These are phyloP conservation scores for Latheticus oryzae DNA, from an alignment of 2,888 invertebrate species.

Conservation along the genomic window DNA sequence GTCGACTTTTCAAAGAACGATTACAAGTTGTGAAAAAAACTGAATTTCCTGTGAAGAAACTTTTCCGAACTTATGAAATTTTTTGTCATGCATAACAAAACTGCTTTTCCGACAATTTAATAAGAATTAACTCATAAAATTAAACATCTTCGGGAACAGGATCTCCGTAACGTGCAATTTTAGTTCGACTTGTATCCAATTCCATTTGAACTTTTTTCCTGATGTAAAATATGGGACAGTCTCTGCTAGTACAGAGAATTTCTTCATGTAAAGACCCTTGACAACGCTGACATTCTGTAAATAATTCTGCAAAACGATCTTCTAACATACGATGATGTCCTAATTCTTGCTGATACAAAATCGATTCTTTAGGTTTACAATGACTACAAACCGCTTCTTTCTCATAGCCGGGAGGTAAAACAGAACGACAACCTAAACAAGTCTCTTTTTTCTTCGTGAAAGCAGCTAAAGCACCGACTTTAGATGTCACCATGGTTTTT, in stretches of 20 bases:
- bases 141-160: slow-evolving; percentile 52
- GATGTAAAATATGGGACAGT: slow-evolving; percentile 99
- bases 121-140: no score
- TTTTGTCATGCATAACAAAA: no score
- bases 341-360: slow-evolving; percentile 87
- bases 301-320: slow-evolving; percentile 90
- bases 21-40: no score
- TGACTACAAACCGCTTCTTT: slow-evolving; percentile 80
- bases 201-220: slow-evolving; percentile 98
- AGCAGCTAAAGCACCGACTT: slow-evolving; percentile 92
- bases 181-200: slow-evolving; percentile 84
- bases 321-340: slow-evolving; percentile 82
- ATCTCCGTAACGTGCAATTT: slow-evolving; percentile 84
- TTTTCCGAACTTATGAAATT: no score
- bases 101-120: no score
- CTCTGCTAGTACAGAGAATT: slow-evolving; percentile 96
- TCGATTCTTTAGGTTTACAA: slow-evolving; percentile 83
- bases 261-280: slow-evolving; percentile 98
- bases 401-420: slow-evolving; percentile 77
- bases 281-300: slow-evolving; percentile 99
- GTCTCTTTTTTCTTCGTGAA: slow-evolving; percentile 94
- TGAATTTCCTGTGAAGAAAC: no score
- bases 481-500: slow-evolving; percentile 92
- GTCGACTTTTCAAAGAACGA: no score
- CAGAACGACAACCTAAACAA: slow-evolving; percentile 95